phyloP scores from a whole-genome alignment of 2,888 invertebrate genomes.

The Dryocosmus kuriphilus region DNA sequence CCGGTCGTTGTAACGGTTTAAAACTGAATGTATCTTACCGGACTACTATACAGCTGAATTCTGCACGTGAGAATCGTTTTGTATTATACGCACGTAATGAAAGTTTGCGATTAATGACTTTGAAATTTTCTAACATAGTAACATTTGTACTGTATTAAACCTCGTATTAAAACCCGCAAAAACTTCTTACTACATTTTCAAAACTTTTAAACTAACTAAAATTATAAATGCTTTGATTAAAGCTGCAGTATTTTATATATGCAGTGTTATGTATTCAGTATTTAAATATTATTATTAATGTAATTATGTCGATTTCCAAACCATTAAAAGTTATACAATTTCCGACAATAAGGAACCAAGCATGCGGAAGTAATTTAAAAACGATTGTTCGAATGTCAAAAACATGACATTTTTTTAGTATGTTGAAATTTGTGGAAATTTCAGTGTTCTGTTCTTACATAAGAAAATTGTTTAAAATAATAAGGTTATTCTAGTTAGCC shows the following conservation, averaged over 20 bases:
- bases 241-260: not conserved
- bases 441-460: too few relatives aligned
- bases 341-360: not conserved
- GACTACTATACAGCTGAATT: conserved; percentile 27
- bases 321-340: not conserved
- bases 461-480: too few relatives aligned
- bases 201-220: not conserved
- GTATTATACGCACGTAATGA: not conserved
- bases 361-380: not conserved
- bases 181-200: too few relatives aligned
- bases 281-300: not conserved
- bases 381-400: too few relatives aligned
- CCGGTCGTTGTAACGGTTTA: conserved; percentile 52
- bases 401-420: too few relatives aligned
- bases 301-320: not conserved
- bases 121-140: not conserved
- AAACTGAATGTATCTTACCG: conserved; percentile 47
- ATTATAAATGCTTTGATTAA: not conserved
- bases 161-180: too few relatives aligned
- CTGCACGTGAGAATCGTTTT: conserved; percentile 20
- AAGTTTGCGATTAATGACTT: not conserved
- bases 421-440: too few relatives aligned
- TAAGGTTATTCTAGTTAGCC: too few relatives aligned
- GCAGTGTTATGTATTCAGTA: not conserved
- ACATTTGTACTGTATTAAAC: too few relatives aligned